Conservation (phyloP, 1,140 invertebrate genomes). For the Nasonia longicornis region DNA sequence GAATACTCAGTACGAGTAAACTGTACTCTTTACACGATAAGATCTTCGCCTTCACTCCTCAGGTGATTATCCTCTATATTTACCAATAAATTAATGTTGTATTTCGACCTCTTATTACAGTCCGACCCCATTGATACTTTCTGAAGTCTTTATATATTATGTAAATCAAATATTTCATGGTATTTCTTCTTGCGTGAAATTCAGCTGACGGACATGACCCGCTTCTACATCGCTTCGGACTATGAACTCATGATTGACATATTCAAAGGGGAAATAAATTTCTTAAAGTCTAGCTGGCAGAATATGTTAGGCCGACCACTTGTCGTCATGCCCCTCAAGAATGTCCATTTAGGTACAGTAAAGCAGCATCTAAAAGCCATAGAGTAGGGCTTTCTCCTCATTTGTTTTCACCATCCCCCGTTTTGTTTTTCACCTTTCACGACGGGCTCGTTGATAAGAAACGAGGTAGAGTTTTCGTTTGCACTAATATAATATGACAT, state of each 20-base stretch:
- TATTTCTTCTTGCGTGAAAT: conserved; percentile 58
- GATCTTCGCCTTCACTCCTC: conserved; percentile 98
- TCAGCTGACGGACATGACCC: conserved; percentile 95
- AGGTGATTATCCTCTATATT: conserved; percentile 75
- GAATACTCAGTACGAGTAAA: conserved; percentile 98
- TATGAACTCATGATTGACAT: conserved; percentile 97
- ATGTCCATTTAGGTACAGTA: conserved; percentile 90
- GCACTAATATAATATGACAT: not conserved
- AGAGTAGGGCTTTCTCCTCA: conserved; percentile 27
- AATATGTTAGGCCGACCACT: conserved; percentile 92
- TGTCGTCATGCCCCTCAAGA: conserved; percentile 89
- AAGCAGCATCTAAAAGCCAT: conserved; percentile 52
- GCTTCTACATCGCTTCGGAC: conserved; percentile 97
- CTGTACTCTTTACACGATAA: conserved; percentile 95
- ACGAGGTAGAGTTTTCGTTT: not conserved
- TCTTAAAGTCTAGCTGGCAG: conserved; percentile 96
- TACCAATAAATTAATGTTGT: not conserved
- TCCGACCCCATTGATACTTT: conserved; percentile 44
- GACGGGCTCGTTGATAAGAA: not conserved
- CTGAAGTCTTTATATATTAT: conserved; percentile 45
- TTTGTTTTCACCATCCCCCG: conserved; percentile 7
- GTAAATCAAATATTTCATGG: conserved; percentile 45
- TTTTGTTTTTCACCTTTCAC: not conserved
- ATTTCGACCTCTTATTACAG: not conserved
- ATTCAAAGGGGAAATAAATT: conserved; percentile 95